A percentile compares a stretch with the other conserved stretches of the same genome.
Evolutionary conservation across 2,113 vertebrate genomes (phyloP).

Genomic region (Dasyornis broadbenti): DNA sequence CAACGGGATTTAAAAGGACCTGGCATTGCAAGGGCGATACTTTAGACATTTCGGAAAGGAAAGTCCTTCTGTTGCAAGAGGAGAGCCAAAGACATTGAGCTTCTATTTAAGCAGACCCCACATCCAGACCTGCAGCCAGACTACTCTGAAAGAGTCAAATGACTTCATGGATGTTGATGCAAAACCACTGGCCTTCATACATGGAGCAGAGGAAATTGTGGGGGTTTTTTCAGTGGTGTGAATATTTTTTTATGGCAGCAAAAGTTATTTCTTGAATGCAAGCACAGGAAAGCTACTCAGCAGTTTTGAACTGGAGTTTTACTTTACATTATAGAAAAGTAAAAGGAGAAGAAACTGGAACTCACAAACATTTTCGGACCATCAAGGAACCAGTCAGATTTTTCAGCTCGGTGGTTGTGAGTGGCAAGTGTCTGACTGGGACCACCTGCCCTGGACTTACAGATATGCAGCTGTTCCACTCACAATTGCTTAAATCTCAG

Average conservation of each 20-base stretch:
- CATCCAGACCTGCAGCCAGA: neutral
- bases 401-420: slow-evolving; percentile 69
- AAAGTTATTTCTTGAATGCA: slow-evolving; percentile 43
- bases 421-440: slow-evolving; percentile 78
- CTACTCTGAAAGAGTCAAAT: slow-evolving; percentile 1
- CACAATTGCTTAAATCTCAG: slow-evolving; percentile 88
- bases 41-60: neutral
- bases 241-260: slow-evolving; percentile 67
- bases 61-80: slow-evolving; percentile 8
- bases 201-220: neutral
- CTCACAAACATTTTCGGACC: neutral
- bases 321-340: slow-evolving; percentile 36
- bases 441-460: slow-evolving; percentile 82
- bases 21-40: slow-evolving; percentile 3
- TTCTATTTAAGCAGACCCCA: slow-evolving; percentile 30
- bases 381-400: slow-evolving; percentile 17
- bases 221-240: neutral
- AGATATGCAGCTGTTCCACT: slow-evolving; percentile 86
- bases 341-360: slow-evolving; percentile 30
- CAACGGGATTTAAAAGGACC: slow-evolving; percentile 60
- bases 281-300: slow-evolving; percentile 4
- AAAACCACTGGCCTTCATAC: slow-evolving; percentile 30
- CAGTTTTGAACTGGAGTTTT: slow-evolving; percentile 55
- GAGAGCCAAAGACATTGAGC: slow-evolving; percentile 40
- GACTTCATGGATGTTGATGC: neutral